Evolutionary conservation across 1,140 invertebrate genomes (phyloP).

Genomic region (Cephus cinctus): DNA sequence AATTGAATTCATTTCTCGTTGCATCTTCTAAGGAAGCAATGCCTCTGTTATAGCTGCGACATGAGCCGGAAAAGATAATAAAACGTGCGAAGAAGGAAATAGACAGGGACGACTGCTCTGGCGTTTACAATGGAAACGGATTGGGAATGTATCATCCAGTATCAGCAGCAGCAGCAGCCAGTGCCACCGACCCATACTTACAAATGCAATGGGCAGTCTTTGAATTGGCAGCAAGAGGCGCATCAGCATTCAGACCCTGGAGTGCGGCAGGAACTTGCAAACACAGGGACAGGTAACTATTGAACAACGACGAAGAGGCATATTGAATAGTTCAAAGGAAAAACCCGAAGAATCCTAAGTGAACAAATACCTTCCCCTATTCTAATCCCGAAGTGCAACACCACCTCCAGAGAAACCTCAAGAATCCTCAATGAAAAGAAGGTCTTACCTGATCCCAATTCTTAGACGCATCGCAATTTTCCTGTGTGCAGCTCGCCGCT

Average conservation of each 20-base stretch:
- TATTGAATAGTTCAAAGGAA: too few relatives aligned
- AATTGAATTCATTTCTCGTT: too few relatives aligned
- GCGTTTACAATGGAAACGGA: slow-evolving; percentile 47
- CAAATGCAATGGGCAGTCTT: slow-evolving; percentile 53
- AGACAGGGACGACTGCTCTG: slow-evolving; percentile 43
- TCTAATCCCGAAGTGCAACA: too few relatives aligned
- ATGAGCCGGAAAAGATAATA: slow-evolving; percentile 46
- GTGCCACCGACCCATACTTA: slow-evolving; percentile 45
- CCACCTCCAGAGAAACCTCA: too few relatives aligned
- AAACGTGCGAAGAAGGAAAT: slow-evolving; percentile 51
- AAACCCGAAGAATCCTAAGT: too few relatives aligned
- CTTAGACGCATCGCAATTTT: slow-evolving; percentile 9
- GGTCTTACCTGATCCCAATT: too few relatives aligned
- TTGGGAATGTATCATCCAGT: slow-evolving; percentile 48
- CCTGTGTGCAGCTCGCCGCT: slow-evolving; percentile 43
- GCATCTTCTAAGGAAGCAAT: too few relatives aligned
- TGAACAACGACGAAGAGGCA: too few relatives aligned
- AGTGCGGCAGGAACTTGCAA: slow-evolving; percentile 44
- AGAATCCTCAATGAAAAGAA: too few relatives aligned
- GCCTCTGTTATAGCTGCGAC: slow-evolving; percentile 46
- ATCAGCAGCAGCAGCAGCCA: slow-evolving; percentile 33
- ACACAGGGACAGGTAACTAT: slow-evolving; percentile 50
- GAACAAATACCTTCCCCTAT: too few relatives aligned
- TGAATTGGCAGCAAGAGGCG: slow-evolving; percentile 48
- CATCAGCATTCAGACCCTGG: slow-evolving; percentile 54